These are phyloP conservation scores for Cheilosia urbana DNA, from an alignment of 2,888 invertebrate genomes.

Conservation along the genomic window DNA sequence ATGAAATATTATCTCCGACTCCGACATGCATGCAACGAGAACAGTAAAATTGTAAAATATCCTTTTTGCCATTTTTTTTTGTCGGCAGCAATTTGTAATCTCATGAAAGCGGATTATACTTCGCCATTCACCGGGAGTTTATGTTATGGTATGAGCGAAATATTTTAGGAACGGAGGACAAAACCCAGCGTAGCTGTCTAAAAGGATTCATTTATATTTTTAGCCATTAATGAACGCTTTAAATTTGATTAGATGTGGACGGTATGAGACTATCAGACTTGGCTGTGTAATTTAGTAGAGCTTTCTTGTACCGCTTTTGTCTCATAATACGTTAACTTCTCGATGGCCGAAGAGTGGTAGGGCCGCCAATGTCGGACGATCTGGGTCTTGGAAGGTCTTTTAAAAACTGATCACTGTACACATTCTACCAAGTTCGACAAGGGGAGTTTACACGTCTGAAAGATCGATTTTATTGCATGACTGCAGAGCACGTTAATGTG, in stretches of 20 bases:
- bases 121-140: not conserved
- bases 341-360: too few species aligned
- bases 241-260: not conserved
- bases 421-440: too few species aligned
- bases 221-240: not conserved
- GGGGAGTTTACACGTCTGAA: too few species aligned
- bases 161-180: not conserved
- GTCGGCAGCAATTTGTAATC: conserved; percentile 23
- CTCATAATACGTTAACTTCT: too few species aligned
- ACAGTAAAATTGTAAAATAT: conserved; percentile 27
- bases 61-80: conserved; percentile 2
- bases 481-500: too few species aligned
- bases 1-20: conserved; percentile 26
- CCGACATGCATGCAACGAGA: not conserved
- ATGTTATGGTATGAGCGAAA: not conserved
- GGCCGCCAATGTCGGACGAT: too few species aligned
- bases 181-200: not conserved
- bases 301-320: too few species aligned
- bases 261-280: not conserved
- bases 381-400: too few species aligned
- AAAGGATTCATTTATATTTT: not conserved
- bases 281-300: too few species aligned
- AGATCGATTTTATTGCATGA: too few species aligned
- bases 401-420: too few species aligned
- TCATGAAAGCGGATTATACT: conserved; percentile 26